These are phyloP conservation scores for Chaenodraco wilsoni DNA, from an alignment of 2,797 vertebrate genomes.

Conservation along the genomic window DNA sequence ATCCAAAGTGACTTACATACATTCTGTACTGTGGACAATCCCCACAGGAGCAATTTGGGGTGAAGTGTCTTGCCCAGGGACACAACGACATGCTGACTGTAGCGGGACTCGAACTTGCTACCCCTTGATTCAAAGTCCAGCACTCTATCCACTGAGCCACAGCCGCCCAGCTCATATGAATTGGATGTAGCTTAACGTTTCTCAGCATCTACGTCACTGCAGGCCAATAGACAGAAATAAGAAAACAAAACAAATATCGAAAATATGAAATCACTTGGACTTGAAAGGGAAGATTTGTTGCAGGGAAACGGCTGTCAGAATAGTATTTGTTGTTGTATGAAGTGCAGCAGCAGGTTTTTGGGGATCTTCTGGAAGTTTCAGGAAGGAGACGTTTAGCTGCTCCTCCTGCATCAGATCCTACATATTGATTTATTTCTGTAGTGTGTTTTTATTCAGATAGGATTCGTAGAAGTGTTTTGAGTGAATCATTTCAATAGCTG, in stretches of 20 bases:
- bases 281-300: slow-evolving; percentile 26
- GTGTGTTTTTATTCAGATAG: slow-evolving; percentile 39
- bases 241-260: slow-evolving; percentile 13
- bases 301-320: slow-evolving; percentile 35
- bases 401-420: slow-evolving; percentile 15
- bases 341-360: slow-evolving; percentile 26
- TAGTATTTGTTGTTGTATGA: slow-evolving; percentile 30
- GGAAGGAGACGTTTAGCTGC: background rate
- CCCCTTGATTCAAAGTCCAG: too few species aligned
- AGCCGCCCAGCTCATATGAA: background rate
- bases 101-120: too few species aligned
- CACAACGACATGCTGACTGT: too few species aligned
- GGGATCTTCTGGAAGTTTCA: slow-evolving; percentile 18
- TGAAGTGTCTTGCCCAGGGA: too few species aligned
- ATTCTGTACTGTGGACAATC: too few species aligned
- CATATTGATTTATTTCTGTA: slow-evolving; percentile 26
- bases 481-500: slow-evolving; percentile 36
- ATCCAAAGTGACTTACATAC: too few species aligned
- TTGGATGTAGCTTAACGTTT: background rate
- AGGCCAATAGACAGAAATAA: slow-evolving; percentile 11
- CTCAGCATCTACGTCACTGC: slow-evolving; percentile 8
- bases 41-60: too few species aligned
- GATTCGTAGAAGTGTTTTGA: background rate
- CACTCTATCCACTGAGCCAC: too few species aligned
- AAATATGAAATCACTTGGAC: slow-evolving; percentile 1